Conservation (phyloP, 2,797 vertebrate genomes). For the Ceryle rudis region DNA sequence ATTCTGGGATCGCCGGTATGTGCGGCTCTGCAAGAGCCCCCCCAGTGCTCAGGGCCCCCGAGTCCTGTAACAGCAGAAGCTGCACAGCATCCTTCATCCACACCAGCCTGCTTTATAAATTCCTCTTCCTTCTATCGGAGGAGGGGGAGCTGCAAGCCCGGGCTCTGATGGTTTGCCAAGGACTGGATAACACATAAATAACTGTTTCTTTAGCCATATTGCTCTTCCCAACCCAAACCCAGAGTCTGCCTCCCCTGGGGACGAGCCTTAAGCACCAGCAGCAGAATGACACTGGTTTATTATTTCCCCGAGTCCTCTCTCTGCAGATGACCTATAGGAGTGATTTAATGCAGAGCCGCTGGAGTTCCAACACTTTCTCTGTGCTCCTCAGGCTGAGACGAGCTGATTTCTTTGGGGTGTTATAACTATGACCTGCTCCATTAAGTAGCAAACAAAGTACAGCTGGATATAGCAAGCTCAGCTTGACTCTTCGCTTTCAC, state of each 20-base stretch:
- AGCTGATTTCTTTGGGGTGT: conserved; percentile 73
- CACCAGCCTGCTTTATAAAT: conserved; percentile 14
- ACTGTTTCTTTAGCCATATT: neutral
- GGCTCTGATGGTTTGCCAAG: neutral
- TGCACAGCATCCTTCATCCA: neutral
- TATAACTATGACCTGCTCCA: conserved; percentile 73
- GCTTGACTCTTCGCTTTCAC: conserved; percentile 67
- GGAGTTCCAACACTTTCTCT: conserved; percentile 46
- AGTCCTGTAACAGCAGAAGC: neutral
- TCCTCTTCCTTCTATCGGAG: neutral
- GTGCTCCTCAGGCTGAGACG: conserved; percentile 17
- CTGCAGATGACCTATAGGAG: conserved; percentile 59
- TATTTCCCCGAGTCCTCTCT: conserved; percentile 11
- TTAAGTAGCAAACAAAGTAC: conserved; percentile 75
- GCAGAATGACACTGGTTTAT: conserved; percentile 2
- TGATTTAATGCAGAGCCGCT: conserved; percentile 43
- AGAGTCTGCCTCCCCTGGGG: neutral
- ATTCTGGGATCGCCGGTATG: accelerated
- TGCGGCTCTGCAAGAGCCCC: neutral
- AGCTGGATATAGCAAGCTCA: conserved; percentile 72
- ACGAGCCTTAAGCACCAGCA: conserved; percentile 28
- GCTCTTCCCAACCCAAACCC: neutral
- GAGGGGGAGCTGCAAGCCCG: neutral
- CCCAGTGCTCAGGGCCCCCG: neutral
- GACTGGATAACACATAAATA: conserved; percentile 4